These are phyloP conservation scores for Zaprionus nigranus DNA, from an alignment of 1,140 invertebrate species.

Conservation along the genomic window DNA sequence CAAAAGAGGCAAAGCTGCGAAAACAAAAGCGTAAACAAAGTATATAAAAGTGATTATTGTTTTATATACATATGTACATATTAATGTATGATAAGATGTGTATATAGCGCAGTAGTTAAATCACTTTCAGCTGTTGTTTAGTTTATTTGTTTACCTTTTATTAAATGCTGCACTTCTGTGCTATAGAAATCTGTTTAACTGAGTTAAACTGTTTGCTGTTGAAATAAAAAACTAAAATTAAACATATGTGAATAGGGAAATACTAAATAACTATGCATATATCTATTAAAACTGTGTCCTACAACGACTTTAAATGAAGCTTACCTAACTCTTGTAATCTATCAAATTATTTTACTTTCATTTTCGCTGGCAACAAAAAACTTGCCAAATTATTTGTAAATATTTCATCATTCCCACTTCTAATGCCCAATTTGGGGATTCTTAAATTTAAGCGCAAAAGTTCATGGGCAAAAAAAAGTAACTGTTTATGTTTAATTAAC, in stretches of 20 bases:
- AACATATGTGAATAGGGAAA: no score
- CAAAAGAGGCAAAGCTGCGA: background rate
- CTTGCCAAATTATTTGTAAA: background rate
- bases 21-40: conserved; percentile 20
- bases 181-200: background rate
- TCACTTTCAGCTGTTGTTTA: background rate
- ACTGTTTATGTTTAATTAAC: conserved; percentile 55
- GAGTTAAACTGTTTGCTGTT: no score
- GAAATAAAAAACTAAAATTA: no score
- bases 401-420: background rate
- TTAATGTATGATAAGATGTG: background rate
- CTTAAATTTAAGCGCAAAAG: conserved; percentile 5
- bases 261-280: no score
- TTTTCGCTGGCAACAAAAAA: background rate
- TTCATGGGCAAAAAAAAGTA: background rate
- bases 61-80: background rate
- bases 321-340: no score
- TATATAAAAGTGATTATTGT: background rate
- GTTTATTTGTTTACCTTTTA: background rate
- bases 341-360: no score
- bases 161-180: background rate
- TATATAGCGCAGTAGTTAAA: background rate
- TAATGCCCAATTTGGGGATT: background rate
- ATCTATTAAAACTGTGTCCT: no score
- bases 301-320: no score